A percentile compares a stretch with the other conserved stretches of the same genome.
These are phyloP conservation scores for Pungitius pungitius DNA, from an alignment of 2,113 vertebrate genomes.

Conservation along the genomic window DNA sequence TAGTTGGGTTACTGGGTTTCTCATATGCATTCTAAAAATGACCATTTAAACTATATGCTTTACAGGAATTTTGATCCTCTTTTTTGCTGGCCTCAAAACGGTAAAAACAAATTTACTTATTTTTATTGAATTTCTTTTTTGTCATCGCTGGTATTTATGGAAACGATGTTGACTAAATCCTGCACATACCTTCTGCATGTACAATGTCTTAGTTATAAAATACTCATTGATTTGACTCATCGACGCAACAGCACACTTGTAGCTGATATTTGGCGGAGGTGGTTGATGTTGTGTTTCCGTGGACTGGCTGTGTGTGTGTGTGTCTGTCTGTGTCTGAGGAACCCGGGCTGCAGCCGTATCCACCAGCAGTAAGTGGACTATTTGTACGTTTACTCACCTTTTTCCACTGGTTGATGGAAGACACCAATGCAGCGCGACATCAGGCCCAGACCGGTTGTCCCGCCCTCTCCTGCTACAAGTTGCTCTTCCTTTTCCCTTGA, in stretches of 20 bases:
- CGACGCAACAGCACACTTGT: neutral
- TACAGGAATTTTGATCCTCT: constrained; percentile 9
- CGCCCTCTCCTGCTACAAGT: constrained; percentile 4
- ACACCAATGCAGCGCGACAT: constrained; percentile 11
- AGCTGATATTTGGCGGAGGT: constrained; percentile 43
- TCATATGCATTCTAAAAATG: constrained; percentile 2
- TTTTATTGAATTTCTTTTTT: neutral
- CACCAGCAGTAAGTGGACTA: constrained; percentile 2
- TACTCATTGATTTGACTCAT: neutral
- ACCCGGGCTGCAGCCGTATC: constrained; percentile 12
- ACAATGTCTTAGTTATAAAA: neutral
- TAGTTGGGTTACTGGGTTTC: constrained; percentile 30
- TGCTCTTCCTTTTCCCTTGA: constrained; percentile 6
- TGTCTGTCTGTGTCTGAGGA: constrained; percentile 21
- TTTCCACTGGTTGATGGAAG: neutral
- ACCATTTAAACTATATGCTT: constrained; percentile 1
- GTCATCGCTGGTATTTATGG: neutral
- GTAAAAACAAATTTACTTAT: too few relatives aligned
- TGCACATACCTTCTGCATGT: constrained; percentile 10
- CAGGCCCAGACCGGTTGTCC: constrained; percentile 17
- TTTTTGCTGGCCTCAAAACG: neutral
- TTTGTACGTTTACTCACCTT: neutral
- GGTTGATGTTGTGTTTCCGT: neutral
- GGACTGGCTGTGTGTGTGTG: neutral
- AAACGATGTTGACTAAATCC: neutral